A percentile compares a stretch with the other conserved stretches of the same genome.
Evolutionary conservation across 2,797 vertebrate species (phyloP).

Genomic region (Antrozous pallidus): DNA sequence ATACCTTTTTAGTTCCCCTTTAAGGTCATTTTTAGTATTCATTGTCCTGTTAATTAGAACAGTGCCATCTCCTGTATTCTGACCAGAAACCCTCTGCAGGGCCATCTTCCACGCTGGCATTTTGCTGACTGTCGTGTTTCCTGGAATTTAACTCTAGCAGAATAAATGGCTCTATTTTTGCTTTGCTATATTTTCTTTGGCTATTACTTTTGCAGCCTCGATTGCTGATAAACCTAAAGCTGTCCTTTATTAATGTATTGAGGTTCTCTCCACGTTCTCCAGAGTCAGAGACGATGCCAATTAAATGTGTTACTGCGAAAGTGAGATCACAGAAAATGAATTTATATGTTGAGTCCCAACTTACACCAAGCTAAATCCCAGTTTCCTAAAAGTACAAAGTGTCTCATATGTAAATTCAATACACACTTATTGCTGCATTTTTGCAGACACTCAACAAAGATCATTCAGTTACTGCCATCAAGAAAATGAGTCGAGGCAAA

Average conservation of each 20-base stretch:
- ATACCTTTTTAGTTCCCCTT: conserved; percentile 65
- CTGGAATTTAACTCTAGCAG: conserved; percentile 56
- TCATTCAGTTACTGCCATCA: neutral
- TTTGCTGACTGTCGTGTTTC: conserved; percentile 58
- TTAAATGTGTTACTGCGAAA: conserved; percentile 62
- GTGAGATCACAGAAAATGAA: conserved; percentile 41
- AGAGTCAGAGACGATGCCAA: conserved; percentile 65
- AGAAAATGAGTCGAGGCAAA: neutral
- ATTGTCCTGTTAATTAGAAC: conserved; percentile 65
- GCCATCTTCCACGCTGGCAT: conserved; percentile 36
- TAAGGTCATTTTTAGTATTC: conserved; percentile 70
- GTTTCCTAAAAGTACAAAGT: conserved; percentile 21
- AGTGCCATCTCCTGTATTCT: conserved; percentile 45
- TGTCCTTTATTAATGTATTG: conserved; percentile 77
- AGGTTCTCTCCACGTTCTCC: conserved; percentile 63
- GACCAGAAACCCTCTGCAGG: conserved; percentile 44
- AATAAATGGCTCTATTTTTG: conserved; percentile 63
- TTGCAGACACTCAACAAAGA: conserved; percentile 33
- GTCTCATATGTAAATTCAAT: conserved; percentile 5
- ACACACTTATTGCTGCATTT: conserved; percentile 23
- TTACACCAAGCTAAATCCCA: conserved; percentile 21
- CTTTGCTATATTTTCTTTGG: conserved; percentile 64
- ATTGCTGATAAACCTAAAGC: conserved; percentile 66
- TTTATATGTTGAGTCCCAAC: conserved; percentile 25
- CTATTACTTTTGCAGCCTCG: conserved; percentile 58